Conservation (phyloP, 2,113 vertebrate species). For the Candoia aspera region DNA sequence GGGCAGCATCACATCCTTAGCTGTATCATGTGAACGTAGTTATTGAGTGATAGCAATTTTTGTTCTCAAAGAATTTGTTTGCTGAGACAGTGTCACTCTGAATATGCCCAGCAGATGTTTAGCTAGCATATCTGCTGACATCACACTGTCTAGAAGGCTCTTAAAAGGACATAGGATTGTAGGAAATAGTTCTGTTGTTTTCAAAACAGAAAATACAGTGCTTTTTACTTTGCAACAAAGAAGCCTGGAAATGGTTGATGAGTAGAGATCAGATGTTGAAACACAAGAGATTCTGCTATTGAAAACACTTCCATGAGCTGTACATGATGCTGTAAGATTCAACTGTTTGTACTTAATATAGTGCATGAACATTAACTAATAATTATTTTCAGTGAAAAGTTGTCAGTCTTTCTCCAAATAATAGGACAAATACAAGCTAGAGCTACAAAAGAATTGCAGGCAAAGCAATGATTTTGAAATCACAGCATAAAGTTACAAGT, state of each 20-base stretch:
- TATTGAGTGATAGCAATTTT: not conserved
- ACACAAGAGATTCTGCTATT: slow-evolving; percentile 26
- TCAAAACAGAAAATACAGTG: not conserved
- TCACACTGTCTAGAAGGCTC: not conserved
- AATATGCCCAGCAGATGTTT: not conserved
- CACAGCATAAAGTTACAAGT: slow-evolving; percentile 56
- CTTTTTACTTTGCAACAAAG: not conserved
- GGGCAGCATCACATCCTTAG: not conserved
- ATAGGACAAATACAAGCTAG: slow-evolving; percentile 52
- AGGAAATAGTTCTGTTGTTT: not conserved
- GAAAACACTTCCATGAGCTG: slow-evolving; percentile 44
- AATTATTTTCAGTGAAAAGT: slow-evolving; percentile 67
- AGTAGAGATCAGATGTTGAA: slow-evolving; percentile 17
- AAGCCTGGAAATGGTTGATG: not conserved
- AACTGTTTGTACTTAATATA: slow-evolving; percentile 56
- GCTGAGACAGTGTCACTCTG: not conserved
- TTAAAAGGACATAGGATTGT: not conserved
- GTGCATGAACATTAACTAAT: slow-evolving; percentile 59
- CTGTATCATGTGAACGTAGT: not conserved
- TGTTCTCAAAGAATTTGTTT: not conserved
- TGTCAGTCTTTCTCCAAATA: slow-evolving; percentile 65
- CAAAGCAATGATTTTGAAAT: slow-evolving; percentile 69
- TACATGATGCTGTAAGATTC: slow-evolving; percentile 50
- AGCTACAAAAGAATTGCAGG: slow-evolving; percentile 57
- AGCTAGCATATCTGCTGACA: not conserved